phyloP scores from a whole-genome alignment of 1,140 invertebrate genomes.

The Bombus vancouverensis region DNA sequence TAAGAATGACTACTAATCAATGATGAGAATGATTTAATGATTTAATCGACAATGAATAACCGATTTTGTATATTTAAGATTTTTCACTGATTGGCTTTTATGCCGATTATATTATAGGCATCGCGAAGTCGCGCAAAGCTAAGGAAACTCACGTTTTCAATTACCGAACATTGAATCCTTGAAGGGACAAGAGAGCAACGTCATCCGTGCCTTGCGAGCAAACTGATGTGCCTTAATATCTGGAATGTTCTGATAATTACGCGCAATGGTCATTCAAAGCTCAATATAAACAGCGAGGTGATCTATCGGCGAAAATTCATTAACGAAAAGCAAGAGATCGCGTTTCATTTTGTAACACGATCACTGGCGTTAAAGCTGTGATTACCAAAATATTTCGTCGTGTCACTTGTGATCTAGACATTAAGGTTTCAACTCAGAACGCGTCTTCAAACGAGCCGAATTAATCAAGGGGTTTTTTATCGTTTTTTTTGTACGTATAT shows the following conservation, averaged over 20 bases:
- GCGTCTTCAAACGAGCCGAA: not conserved
- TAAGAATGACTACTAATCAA: slow-evolving; percentile 19
- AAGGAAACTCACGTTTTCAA: slow-evolving; percentile 32
- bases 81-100: slow-evolving; percentile 36
- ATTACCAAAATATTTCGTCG: slow-evolving; percentile 19
- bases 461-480: not conserved
- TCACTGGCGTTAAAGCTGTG: not conserved
- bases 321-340: not conserved
- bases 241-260: not conserved
- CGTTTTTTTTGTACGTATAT: slow-evolving; percentile 6
- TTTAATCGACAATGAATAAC: slow-evolving; percentile 1
- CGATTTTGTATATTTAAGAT: slow-evolving; percentile 2
- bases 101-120: slow-evolving; percentile 35
- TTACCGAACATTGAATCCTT: slow-evolving; percentile 17
- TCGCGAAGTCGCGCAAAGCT: slow-evolving; percentile 41
- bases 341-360: slow-evolving; percentile 13
- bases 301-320: not conserved
- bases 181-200: not conserved
- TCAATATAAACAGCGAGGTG: not conserved
- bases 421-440: slow-evolving; percentile 28
- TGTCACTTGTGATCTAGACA: slow-evolving; percentile 25
- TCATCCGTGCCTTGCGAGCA: slow-evolving; percentile 45
- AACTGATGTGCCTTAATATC: slow-evolving; percentile 44
- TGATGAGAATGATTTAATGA: not conserved
- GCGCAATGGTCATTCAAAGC: slow-evolving; percentile 2